Base-by-base conservation (phyloP, 2,888 invertebrate species). In the Chironomus tentans region DNA sequence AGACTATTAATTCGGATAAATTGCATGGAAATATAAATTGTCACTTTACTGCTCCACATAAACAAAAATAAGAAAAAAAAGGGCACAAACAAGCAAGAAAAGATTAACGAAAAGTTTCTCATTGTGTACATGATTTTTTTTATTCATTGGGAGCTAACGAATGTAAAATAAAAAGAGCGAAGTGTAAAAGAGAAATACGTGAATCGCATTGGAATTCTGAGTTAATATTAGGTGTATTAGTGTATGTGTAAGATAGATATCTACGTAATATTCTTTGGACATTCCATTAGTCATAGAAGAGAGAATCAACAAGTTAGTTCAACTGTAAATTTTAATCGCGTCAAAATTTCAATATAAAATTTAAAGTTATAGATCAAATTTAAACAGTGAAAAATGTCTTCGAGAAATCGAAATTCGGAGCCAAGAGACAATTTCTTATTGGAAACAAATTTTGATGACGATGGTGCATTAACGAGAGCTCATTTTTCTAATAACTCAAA, bases 371-470 rank as follows among this genome's bases (percentile, higher is more conserved):
- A 38, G 38, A 38, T 38, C 15, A 18, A 13, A 13, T 13, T 68
- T 7, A 10, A 65, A 65, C 62, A 28, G 13, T 62, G 46, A 56
- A 76, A 56, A 68, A 70, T 77, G 61, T 68, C 68, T 46, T 68
- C 71, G 21, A 77, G 73, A 21, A 77, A 73, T 68, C 76, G 76
- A 71, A 77, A 70, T 76, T 21, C 61, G 13, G 84, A 84, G 81
- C 83, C 82, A 2, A 82, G 84, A 76, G 84, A 84, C 79, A 83
- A 84, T 78, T 83, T 84, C 70, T 79, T 84, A n/a, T 81, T 85
- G 77, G 85, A 85, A 80, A 85, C 85, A 13, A 85, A 85, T 79
- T 85, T 85, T 77, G 84, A 85, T 79, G 82, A 83, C 62, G 84
- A 84, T 77, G 77, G 77, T 56, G 83, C 82, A 68, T 78, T 83